Evolutionary conservation across 1,140 invertebrate genomes (phyloP).

Genomic region (Octopus sinensis): DNA sequence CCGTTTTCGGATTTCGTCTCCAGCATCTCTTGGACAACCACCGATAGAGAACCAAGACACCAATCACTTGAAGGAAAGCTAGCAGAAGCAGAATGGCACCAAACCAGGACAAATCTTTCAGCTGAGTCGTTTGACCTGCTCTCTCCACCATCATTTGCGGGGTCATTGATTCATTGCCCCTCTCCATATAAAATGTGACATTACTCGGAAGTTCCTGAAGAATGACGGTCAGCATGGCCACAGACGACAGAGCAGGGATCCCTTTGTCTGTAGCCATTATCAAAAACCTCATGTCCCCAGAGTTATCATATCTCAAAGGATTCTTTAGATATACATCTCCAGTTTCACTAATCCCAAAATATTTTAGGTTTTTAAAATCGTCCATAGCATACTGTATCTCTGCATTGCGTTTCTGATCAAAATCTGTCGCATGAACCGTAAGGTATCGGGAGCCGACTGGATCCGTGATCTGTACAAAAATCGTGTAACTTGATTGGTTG

Average conservation of each 20-base stretch:
- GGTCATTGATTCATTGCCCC: background rate
- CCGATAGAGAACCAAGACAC: background rate
- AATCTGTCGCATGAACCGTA: background rate
- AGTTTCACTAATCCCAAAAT: background rate
- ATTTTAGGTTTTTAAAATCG: background rate
- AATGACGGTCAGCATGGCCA: background rate
- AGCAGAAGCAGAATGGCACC: background rate
- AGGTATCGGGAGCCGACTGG: background rate
- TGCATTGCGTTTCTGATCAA: background rate
- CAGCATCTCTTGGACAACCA: background rate
- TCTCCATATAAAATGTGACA: background rate
- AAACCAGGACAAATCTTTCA: background rate
- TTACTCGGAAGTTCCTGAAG: background rate
- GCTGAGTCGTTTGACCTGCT: background rate
- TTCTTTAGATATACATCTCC: background rate
- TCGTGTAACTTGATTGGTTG: conserved; percentile 9
- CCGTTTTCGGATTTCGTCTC: too few species aligned
- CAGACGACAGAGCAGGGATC: background rate
- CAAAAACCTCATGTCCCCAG: background rate
- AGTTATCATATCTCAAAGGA: background rate
- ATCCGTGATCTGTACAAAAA: background rate
- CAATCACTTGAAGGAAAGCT: background rate
- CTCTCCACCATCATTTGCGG: background rate
- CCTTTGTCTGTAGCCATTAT: background rate
- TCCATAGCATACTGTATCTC: background rate